Conservation (phyloP, 2,888 invertebrate species). For the Aspidiotus destructor region DNA sequence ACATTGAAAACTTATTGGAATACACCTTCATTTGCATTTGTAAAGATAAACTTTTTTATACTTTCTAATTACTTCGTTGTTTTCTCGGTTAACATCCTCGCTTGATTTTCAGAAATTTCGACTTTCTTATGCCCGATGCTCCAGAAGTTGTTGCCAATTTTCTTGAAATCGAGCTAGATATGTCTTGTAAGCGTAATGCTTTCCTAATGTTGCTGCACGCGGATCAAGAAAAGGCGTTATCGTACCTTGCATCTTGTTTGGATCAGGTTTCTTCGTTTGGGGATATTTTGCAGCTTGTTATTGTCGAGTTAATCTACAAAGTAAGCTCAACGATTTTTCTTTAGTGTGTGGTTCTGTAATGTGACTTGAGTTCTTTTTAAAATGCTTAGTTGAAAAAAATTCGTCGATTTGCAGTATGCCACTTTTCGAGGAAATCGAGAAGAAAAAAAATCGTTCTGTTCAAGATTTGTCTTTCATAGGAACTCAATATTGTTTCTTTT, state of each 20-base stretch:
- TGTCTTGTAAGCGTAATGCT: conserved; percentile 98
- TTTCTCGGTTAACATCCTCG: background rate
- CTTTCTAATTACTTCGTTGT: too few species aligned
- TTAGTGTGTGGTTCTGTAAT: conserved; percentile 23
- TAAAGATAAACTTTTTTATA: too few species aligned
- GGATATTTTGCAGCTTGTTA: conserved; percentile 94
- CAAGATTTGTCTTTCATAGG: too few species aligned
- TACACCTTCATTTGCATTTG: too few species aligned
- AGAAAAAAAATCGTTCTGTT: too few species aligned
- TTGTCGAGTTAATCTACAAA: conserved; percentile 98
- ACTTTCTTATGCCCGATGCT: conserved; percentile 96
- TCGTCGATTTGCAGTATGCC: too few species aligned
- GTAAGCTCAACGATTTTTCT: conserved; percentile 45
- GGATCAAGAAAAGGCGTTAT: conserved; percentile 85
- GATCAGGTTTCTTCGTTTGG: conserved; percentile 92
- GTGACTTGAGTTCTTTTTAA: background rate
- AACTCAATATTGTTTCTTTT: too few species aligned
- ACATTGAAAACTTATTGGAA: too few species aligned
- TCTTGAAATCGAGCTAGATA: conserved; percentile 93
- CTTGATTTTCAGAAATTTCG: conserved; percentile 74
- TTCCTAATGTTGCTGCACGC: conserved; percentile 98
- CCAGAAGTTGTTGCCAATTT: conserved; percentile 92
- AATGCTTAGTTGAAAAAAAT: too few species aligned
- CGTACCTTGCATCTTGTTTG: conserved; percentile 84
- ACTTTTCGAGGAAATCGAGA: too few species aligned